These are phyloP conservation scores for Sardina pilchardus DNA, from an alignment of 2,113 vertebrate genomes.

Conservation along the genomic window DNA sequence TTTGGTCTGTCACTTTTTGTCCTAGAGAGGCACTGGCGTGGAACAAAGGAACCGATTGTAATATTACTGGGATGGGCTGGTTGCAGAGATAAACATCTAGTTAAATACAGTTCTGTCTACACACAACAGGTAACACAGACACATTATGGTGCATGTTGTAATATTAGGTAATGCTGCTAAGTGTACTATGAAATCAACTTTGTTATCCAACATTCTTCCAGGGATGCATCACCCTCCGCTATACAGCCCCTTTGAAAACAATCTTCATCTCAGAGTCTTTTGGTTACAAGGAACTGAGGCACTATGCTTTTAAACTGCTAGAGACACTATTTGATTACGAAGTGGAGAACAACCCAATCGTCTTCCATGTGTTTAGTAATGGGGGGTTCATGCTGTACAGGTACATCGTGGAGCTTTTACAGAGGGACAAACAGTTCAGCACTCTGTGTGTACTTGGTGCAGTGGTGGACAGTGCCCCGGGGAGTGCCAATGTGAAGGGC, in stretches of 20 bases:
- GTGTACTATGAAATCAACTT: neutral
- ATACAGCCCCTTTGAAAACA: constrained; percentile 86
- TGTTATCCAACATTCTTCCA: constrained; percentile 50
- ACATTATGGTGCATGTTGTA: neutral
- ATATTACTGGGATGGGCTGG: constrained; percentile 96
- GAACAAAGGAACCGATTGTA: constrained; percentile 82
- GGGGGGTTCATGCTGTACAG: constrained; percentile 94
- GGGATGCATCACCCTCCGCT: constrained; percentile 90
- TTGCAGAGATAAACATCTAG: constrained; percentile 86
- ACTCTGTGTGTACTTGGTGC: constrained; percentile 80
- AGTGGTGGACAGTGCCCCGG: constrained; percentile 89
- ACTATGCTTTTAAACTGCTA: constrained; percentile 80
- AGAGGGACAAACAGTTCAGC: constrained; percentile 72
- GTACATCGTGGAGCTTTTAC: constrained; percentile 83
- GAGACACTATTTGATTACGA: constrained; percentile 89
- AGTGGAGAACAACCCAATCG: constrained; percentile 83
- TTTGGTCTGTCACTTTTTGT: constrained; percentile 9
- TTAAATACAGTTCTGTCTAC: constrained; percentile 93
- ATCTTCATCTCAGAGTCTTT: constrained; percentile 89
- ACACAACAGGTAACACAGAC: constrained; percentile 78
- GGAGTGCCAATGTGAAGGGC: constrained; percentile 81
- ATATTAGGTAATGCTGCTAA: neutral
- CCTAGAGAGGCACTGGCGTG: constrained; percentile 72
- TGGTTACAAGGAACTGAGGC: constrained; percentile 84
- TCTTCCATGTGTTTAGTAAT: constrained; percentile 95